phyloP scores from a whole-genome alignment of 2,888 invertebrate genomes.

The Cheilosia variabilis region DNA sequence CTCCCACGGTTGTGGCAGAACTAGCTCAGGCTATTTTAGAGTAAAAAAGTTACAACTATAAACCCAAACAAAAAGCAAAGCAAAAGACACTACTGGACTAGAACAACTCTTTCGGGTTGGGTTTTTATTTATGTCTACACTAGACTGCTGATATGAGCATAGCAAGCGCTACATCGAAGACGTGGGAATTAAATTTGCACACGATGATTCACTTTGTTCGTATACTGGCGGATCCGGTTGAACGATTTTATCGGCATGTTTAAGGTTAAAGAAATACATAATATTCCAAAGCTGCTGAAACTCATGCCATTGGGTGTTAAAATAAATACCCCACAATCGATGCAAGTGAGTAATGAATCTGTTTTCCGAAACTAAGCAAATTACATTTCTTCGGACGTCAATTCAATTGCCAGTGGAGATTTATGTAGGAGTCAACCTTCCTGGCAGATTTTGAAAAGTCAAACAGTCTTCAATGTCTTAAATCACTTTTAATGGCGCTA shows the following conservation, averaged over 20 bases:
- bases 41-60: conserved; percentile 22
- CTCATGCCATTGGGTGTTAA: not conserved
- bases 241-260: conserved; percentile 34
- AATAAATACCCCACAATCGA: not conserved
- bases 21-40: conserved; percentile 45
- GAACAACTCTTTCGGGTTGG: conserved; percentile 41
- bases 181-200: conserved; percentile 63
- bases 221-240: conserved; percentile 57
- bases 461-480: too few relatives aligned
- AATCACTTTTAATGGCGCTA: too few relatives aligned
- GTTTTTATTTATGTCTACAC: conserved; percentile 25
- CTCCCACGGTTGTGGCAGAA: conserved; percentile 68
- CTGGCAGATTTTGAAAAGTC: too few relatives aligned
- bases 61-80: conserved; percentile 5
- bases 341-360: too few relatives aligned
- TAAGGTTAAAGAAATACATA: not conserved
- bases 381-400: too few relatives aligned
- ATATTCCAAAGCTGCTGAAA: not conserved
- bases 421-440: too few relatives aligned
- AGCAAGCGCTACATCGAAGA: conserved; percentile 34
- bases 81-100: conserved; percentile 21
- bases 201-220: conserved; percentile 57
- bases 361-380: too few relatives aligned
- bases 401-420: too few relatives aligned
- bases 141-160: conserved; percentile 6